Evolutionary conservation across 2,888 invertebrate species (phyloP).

Genomic region (Chloromyia formosa): DNA sequence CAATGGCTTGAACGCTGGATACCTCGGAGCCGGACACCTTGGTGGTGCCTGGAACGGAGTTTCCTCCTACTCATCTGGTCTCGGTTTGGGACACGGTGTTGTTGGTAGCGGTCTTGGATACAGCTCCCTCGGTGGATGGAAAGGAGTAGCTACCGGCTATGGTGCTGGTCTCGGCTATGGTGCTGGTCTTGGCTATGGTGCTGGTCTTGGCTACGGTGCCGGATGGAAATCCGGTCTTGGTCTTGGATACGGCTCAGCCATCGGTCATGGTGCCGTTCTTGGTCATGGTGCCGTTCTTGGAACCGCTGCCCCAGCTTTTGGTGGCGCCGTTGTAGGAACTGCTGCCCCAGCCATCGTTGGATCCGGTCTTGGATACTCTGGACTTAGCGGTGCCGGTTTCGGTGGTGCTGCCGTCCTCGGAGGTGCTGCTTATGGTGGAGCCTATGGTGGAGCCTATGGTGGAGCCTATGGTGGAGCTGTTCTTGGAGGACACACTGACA

Average conservation of each 20-base stretch:
- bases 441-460: constrained; percentile 58
- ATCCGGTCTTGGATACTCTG: constrained; percentile 3
- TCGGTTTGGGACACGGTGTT: constrained; percentile 55
- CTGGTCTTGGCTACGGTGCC: constrained; percentile 53
- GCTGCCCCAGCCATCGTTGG: constrained; percentile 53
- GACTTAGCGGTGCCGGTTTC: background rate
- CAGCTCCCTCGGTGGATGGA: constrained; percentile 49
- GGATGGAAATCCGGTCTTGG: constrained; percentile 52
- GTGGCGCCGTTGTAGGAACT: constrained; percentile 60
- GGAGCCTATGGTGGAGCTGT: constrained; percentile 53
- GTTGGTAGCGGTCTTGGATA: constrained; percentile 56
- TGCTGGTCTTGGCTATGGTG: constrained; percentile 57
- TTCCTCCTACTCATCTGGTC: constrained; percentile 58
- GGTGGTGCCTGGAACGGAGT: constrained; percentile 67
- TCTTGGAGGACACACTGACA: constrained; percentile 67
- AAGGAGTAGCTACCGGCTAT: constrained; percentile 13
- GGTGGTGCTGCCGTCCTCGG: constrained; percentile 49
- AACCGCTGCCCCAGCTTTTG: constrained; percentile 45
- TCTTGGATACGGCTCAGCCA: constrained; percentile 56
- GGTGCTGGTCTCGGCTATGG: constrained; percentile 57
- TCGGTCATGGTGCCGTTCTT: constrained; percentile 51
- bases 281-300: constrained; percentile 15
- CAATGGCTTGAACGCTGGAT: constrained; percentile 78
- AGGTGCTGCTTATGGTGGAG: constrained; percentile 55
- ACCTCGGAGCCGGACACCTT: constrained; percentile 70